Evolutionary conservation across 2,888 invertebrate species (phyloP), one percentile per base, ranked within the genome.

Genomic region (Oscheius sp.): DNA sequence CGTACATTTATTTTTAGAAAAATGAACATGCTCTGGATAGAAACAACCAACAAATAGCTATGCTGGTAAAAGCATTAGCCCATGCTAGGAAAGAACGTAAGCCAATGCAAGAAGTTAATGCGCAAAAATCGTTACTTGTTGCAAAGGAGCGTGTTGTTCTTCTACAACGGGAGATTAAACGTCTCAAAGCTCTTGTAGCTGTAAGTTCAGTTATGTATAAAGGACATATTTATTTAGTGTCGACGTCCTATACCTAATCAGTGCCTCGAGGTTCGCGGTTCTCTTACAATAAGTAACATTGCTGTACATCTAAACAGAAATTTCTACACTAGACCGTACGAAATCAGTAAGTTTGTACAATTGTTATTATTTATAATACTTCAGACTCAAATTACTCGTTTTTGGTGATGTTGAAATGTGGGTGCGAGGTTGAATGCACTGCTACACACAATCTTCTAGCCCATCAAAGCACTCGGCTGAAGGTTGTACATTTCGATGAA

Each of bases 401-500:
- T 68, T 69, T 83, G 16, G 82, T 83, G 1, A 74, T 80, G 13
- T 56, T 83, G 29, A 78, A 79, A 56, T 83, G 81, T 52, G 76
- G 83, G 23, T 75, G 75, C 25, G 79, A 83, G 29, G 78, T 80
- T 21, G 83, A 83, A 35, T 79, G 82, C 13, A 83, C 82, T 1
- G 82, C 78, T 6, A 79, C 80, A 5, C 77, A 82, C 13, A 82
- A 78, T 25, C 69, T 83, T n/a, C 71, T 80, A 1, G 80, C 77
- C 2, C 76, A 77, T 29, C 76, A 79, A 58, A 77, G 78, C 35
- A 77, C 73, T 29, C 75, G 78, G 9, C 69, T 76, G 43, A 73
- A 75, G 25, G 61, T 69, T 1, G 72, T 81, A 23, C 74, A 79
- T 53, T 79, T 81, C 21, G 73, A 69, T 56, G 81, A 81, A 41